phyloP scores from a whole-genome alignment of 2,797 vertebrate species.

The Syncerus caffer region DNA sequence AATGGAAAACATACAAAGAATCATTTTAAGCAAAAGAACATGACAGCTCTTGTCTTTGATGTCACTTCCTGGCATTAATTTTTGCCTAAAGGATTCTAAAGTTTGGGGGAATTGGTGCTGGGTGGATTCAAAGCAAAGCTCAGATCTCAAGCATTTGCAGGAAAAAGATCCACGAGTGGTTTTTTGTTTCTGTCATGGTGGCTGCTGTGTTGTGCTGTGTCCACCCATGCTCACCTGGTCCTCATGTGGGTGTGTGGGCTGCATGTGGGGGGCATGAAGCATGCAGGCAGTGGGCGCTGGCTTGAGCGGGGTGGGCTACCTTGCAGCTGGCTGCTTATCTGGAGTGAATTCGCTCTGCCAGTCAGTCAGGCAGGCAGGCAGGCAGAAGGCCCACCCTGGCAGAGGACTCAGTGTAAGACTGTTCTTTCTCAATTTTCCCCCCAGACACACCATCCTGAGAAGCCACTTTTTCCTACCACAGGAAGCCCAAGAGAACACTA shows the following conservation, averaged over 20 bases:
- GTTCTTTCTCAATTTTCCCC: conserved; percentile 99
- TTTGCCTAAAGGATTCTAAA: conserved; percentile 58
- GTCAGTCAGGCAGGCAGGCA: conserved; percentile 86
- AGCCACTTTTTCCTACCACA: conserved; percentile 99
- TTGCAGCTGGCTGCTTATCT: conserved; percentile 73
- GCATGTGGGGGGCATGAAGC: conserved; percentile 64
- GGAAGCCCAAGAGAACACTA: conserved; percentile 99
- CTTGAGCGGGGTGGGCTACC: conserved; percentile 73
- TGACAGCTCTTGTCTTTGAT: conserved; percentile 56
- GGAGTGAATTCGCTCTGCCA: conserved; percentile 86
- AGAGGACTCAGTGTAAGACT: conserved; percentile 99
- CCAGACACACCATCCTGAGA: conserved; percentile 99
- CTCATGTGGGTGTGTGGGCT: not conserved
- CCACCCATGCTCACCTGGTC: not conserved
- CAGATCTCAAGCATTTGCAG: conserved; percentile 34
- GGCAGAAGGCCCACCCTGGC: conserved; percentile 95
- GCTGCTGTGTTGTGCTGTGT: conserved; percentile 19
- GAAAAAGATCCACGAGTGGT: not conserved
- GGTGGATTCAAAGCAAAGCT: conserved; percentile 47
- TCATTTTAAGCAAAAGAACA: not conserved
- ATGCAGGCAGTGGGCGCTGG: conserved; percentile 56
- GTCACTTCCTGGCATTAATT: conserved; percentile 75
- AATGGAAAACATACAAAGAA: conserved; percentile 46
- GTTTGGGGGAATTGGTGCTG: not conserved
- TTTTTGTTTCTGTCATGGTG: conserved; percentile 50